Conservation (phyloP, 1,140 invertebrate genomes). For the Elysia chlorotica region DNA sequence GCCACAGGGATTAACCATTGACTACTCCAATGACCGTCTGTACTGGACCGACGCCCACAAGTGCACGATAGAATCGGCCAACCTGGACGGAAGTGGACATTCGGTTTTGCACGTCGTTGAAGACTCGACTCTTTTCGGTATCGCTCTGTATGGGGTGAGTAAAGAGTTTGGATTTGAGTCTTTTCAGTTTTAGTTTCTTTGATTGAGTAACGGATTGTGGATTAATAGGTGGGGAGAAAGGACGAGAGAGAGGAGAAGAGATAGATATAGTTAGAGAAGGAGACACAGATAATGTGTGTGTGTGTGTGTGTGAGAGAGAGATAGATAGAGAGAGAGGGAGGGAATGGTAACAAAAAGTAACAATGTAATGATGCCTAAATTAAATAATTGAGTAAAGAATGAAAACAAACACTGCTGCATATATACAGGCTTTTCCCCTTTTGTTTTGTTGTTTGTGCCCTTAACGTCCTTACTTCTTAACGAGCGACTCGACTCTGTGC, state of each 20-base stretch:
- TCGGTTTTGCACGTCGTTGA: slow-evolving; percentile 33
- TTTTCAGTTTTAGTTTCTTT: too few relatives aligned
- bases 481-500: too few relatives aligned
- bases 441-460: not conserved
- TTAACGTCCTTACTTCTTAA: too few relatives aligned
- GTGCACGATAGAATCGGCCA: slow-evolving; percentile 89
- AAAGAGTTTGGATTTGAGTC: too few relatives aligned
- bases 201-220: too few relatives aligned
- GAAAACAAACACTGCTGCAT: too few relatives aligned
- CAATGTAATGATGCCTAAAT: too few relatives aligned
- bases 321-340: too few relatives aligned
- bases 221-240: too few relatives aligned
- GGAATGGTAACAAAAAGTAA: too few relatives aligned
- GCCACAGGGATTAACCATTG: slow-evolving; percentile 92
- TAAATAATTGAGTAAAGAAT: too few relatives aligned
- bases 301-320: not conserved
- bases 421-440: not conserved
- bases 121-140: slow-evolving; percentile 42
- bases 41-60: slow-evolving; percentile 95
- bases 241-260: too few relatives aligned
- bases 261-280: not conserved
- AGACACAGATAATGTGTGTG: not conserved
- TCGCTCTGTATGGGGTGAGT: slow-evolving; percentile 39
- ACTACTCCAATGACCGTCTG: slow-evolving; percentile 89
- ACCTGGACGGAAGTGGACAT: slow-evolving; percentile 74